phyloP scores from a whole-genome alignment of 2,888 invertebrate genomes.

The Himalopsyche tibetana region DNA sequence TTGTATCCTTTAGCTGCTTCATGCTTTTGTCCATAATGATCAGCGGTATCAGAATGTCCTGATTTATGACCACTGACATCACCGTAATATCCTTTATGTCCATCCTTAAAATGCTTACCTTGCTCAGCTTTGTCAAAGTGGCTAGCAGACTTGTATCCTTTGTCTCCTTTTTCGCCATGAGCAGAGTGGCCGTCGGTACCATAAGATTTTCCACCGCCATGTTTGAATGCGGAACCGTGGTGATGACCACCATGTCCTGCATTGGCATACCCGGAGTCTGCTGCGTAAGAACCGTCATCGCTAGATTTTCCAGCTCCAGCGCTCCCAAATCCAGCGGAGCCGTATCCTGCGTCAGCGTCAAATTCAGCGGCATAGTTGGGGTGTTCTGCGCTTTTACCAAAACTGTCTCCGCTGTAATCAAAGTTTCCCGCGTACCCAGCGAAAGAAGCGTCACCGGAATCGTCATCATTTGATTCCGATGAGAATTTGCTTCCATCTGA shows the following conservation, averaged over 20 bases:
- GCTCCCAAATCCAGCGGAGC: conserved; percentile 26
- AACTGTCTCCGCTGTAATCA: conserved; percentile 49
- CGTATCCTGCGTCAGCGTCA: conserved; percentile 54
- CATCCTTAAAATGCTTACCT: conserved; percentile 77
- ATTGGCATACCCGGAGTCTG: conserved; percentile 54
- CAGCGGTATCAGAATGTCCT: conserved; percentile 76
- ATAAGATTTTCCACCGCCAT: conserved; percentile 75
- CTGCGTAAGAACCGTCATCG: not conserved
- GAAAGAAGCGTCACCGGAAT: conserved; percentile 67
- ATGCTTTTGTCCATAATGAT: conserved; percentile 77
- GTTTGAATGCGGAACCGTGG: conserved; percentile 57
- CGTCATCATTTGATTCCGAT: conserved; percentile 56
- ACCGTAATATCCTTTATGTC: conserved; percentile 76
- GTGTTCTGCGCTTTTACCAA: conserved; percentile 37
- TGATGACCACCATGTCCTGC: conserved; percentile 59
- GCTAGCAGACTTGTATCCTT: conserved; percentile 76
- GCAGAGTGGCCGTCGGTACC: conserved; percentile 74
- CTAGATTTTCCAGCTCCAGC: conserved; percentile 34
- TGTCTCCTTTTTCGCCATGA: conserved; percentile 77
- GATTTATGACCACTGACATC: conserved; percentile 77
- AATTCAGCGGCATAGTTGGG: conserved; percentile 50
- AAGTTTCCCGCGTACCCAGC: conserved; percentile 47
- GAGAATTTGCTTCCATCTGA: conserved; percentile 36
- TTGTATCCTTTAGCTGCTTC: conserved; percentile 76
- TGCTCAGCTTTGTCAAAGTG: conserved; percentile 77